Evolutionary conservation across 2,797 vertebrate species (phyloP).

Genomic region (Graptemys geographica): DNA sequence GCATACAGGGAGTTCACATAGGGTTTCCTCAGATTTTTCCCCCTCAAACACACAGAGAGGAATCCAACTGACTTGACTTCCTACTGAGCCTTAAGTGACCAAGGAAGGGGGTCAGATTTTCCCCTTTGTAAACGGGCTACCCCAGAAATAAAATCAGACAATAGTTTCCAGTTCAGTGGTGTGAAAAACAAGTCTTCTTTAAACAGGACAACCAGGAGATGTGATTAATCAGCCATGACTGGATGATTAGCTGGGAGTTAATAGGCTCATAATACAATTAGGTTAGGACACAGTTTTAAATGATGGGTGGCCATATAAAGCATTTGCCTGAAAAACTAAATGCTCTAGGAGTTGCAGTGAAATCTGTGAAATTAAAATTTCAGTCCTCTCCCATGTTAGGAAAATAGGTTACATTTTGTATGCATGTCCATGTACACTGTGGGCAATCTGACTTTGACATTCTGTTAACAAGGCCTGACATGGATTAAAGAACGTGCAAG

Average conservation of each 20-base stretch:
- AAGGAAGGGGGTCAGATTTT: background rate
- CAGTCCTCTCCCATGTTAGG: background rate
- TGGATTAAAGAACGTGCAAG: constrained; percentile 1
- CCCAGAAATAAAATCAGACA: constrained; percentile 51
- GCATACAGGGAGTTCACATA: background rate
- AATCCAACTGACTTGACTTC: background rate
- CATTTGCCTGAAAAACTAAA: constrained; percentile 61
- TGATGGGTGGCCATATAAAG: background rate
- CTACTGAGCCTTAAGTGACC: accelerated
- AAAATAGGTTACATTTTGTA: constrained; percentile 1
- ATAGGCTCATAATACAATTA: constrained; percentile 60
- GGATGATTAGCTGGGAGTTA: constrained; percentile 69
- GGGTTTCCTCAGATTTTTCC: accelerated
- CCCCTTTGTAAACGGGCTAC: background rate
- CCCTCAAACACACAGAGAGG: background rate
- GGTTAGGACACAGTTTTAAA: background rate
- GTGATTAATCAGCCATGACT: constrained; percentile 64
- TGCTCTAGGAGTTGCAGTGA: constrained; percentile 26
- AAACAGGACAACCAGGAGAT: constrained; percentile 52
- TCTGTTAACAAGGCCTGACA: constrained; percentile 29
- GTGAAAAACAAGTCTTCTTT: constrained; percentile 57
- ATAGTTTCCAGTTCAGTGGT: constrained; percentile 34
- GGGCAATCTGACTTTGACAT: constrained; percentile 6
- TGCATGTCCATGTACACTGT: background rate
- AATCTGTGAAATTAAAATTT: constrained; percentile 35